Percentiles rank a stretch among this genome's conserved stretches.
Conservation (phyloP, 2,888 invertebrate genomes). For the Oscheius sp. region DNA sequence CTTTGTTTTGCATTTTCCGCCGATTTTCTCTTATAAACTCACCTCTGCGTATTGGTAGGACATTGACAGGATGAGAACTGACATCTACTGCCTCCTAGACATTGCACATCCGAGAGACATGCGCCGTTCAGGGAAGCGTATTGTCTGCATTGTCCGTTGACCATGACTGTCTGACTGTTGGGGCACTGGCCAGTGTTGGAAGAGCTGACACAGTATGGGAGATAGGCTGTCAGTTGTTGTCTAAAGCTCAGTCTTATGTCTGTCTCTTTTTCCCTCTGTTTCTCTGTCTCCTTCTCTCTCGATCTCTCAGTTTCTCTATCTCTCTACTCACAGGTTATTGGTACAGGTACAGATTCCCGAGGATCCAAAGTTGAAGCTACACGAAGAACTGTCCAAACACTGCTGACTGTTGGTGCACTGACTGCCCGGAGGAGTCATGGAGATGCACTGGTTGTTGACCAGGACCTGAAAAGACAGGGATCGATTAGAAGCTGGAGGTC, state of each 20-base stretch:
- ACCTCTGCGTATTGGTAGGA: conserved; percentile 23
- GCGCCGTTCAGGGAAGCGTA: conserved; percentile 47
- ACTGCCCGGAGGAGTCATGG: background rate
- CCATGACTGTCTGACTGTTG: conserved; percentile 22
- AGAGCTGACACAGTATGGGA: conserved; percentile 44
- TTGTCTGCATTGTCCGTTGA: conserved; percentile 41
- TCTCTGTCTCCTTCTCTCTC: background rate
- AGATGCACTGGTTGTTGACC: conserved; percentile 2
- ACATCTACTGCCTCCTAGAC: conserved; percentile 50
- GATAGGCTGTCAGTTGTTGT: background rate
- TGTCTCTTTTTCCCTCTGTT: background rate
- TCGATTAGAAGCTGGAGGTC: background rate
- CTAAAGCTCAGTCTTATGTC: background rate
- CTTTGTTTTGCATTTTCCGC: background rate
- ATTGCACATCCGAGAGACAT: conserved; percentile 47
- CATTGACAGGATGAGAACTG: conserved; percentile 41
- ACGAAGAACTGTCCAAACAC: conserved; percentile 12
- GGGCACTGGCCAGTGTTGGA: conserved; percentile 38
- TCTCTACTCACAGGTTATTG: background rate
- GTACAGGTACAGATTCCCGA: background rate
- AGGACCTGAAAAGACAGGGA: conserved; percentile 3
- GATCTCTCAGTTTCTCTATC: background rate
- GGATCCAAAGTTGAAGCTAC: background rate
- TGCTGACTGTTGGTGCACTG: conserved; percentile 1
- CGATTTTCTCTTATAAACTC: background rate